A percentile compares a stretch with the other conserved stretches of the same genome.
Conservation (phyloP, 2,113 vertebrate genomes). For the Hemiprocne comata region DNA sequence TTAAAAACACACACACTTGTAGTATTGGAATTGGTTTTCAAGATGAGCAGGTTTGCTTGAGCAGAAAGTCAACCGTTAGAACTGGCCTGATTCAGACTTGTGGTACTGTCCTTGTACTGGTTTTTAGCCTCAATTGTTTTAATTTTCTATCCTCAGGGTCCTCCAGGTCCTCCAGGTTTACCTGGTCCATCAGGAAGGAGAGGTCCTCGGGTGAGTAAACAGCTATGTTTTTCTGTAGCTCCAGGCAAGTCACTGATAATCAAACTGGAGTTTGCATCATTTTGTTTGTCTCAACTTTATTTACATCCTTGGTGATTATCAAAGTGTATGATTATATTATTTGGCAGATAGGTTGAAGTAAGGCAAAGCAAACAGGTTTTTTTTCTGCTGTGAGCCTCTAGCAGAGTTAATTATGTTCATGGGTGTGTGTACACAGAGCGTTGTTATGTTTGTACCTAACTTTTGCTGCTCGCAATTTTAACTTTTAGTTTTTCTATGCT, state of each 20-base stretch:
- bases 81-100: background rate
- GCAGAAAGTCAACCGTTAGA: background rate
- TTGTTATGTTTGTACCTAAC: background rate
- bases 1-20: background rate
- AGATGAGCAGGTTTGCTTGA: background rate
- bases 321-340: background rate
- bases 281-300: background rate
- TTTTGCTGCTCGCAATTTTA: background rate
- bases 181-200: conserved; percentile 91
- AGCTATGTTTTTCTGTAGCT: background rate
- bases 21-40: background rate
- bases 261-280: background rate
- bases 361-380: background rate
- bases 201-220: conserved; percentile 90
- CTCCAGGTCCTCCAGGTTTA: conserved; percentile 89
- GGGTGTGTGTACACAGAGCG: background rate
- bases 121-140: conserved; percentile 30
- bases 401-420: background rate
- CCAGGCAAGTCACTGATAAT: background rate
- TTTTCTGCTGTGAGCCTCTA: background rate
- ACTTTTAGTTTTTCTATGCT: background rate
- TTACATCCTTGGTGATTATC: background rate
- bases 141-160: conserved; percentile 83
- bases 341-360: background rate
- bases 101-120: background rate